These are phyloP conservation scores for Plectrocnemia conspersa DNA, from an alignment of 1,140 invertebrate species.

Conservation along the genomic window DNA sequence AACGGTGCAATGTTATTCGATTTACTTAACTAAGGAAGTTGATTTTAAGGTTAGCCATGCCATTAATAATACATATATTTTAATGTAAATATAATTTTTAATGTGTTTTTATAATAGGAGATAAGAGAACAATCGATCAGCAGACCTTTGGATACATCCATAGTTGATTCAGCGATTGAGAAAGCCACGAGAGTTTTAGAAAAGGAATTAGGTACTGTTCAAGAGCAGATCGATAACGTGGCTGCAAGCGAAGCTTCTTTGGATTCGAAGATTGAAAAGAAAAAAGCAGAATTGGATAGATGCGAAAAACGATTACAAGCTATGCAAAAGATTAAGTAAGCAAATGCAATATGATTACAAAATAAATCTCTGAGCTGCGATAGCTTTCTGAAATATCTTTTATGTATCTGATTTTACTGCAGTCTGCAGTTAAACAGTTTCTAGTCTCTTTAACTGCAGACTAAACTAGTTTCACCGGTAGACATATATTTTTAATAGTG, in stretches of 20 bases:
- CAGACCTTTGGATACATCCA: slow-evolving; percentile 76
- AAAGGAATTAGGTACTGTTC: slow-evolving; percentile 66
- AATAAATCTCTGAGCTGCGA: no score
- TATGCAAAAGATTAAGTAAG: slow-evolving; percentile 84
- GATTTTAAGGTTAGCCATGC: slow-evolving; percentile 65
- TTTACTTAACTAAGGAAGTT: slow-evolving; percentile 82
- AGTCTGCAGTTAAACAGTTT: no score
- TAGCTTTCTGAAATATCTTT: no score
- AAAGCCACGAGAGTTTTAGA: slow-evolving; percentile 64
- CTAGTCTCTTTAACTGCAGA: no score
- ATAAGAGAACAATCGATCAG: slow-evolving; percentile 47
- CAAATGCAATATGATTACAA: no score
- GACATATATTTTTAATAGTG: no score
- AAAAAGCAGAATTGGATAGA: slow-evolving; percentile 82
- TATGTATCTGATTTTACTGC: no score
- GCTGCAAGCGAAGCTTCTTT: slow-evolving; percentile 80
- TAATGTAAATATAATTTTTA: neutral
- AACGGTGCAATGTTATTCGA: slow-evolving; percentile 89
- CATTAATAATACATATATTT: neutral
- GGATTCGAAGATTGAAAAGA: slow-evolving; percentile 88
- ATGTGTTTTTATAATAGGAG: slow-evolving; percentile 38
- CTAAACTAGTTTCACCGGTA: no score
- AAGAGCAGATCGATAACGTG: slow-evolving; percentile 76
- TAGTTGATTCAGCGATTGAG: slow-evolving; percentile 72
- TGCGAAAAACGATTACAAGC: slow-evolving; percentile 90